Evolutionary conservation across 2,797 vertebrate species (phyloP), one percentile per base, ranked within the genome.

Genomic region (Mormyrops attenuatus): DNA sequence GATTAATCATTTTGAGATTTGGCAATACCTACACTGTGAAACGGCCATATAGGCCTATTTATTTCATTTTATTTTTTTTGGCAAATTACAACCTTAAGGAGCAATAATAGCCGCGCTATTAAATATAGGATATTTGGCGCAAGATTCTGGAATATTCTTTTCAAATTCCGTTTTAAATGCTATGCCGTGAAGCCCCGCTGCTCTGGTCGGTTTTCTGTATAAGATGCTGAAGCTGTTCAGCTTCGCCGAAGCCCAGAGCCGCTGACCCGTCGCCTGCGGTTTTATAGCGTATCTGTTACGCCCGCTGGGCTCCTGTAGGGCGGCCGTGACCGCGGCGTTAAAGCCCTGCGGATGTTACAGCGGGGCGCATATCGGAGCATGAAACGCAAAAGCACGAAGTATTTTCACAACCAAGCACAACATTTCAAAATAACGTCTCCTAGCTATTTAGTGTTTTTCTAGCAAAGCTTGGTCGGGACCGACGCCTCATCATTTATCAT

Each of bases 341-440:
- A 30, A 73, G 66, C 66, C 66, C 13, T 34, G 13, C 30, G 7
- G 34, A 5, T 41, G 26, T 38, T 15, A 38, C 69, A 38, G 34
- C 69, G 5, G 11, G 26, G 5, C 15, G 30, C 69, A 20, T 77
- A 41, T 77, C 69, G 34, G 34, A 41, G 73, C 73, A 41, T 20
- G 73, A 41, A 80, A 20, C 2, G 73, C 34, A 80, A 17, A 41
- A 38, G 15, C 34, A 80, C 73, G 15, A 41, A 80, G 20, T 1
- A 92, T 73, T 53, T 73, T 84, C 66, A 92, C 92, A 91, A 86
- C 92, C 91, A 49, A 93, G 91, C 63, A 91, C n/a, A 47, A 50
- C 91, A 89, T 91, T 90, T 92, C 89, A 82, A 90, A 93, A 88
- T 80, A 88, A 66, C 34, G 20, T 60, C 91, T 92, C 91, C 84